Evolutionary conservation across 2,113 vertebrate genomes (phyloP), one percentile per base, ranked within the genome.

Genomic region (Rhegmatorhina hoffmannsi): DNA sequence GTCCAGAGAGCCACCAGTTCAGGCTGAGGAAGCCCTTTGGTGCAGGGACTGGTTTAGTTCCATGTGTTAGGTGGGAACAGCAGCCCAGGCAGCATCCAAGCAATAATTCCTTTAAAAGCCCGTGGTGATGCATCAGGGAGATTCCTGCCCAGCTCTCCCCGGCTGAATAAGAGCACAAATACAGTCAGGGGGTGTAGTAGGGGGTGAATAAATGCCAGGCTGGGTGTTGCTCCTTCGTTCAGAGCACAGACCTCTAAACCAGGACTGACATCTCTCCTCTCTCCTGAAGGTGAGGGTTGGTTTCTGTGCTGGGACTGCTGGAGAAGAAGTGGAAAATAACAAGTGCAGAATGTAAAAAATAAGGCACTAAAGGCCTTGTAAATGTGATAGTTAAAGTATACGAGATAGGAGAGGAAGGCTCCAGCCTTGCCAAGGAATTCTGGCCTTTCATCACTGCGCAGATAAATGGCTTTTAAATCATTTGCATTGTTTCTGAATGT

Each of bases 311-410:
- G 2, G 19, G 46, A 19, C 78, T 52, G 64, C 63, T 92, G 85
- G 75, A 92, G 38, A 31, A 81, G 50, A 96, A 92, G 44, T 86
- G 92, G 92, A 97, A 97, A 97, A 93, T 80, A 94, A 76, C 75
- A 91, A 93, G 89, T 75, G 43, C 34, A 62, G 73, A 80, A 91
- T 60, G 88, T 95, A 76, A 95, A 94, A 87, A 36, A 19, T 56
- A 86, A 92, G 73, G 82, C 91, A 85, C 56, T 95, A 73, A 73
- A 92, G 93, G 82, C 82, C 75, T 68, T 82, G 89, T 96, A 96
- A 97, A 97, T 80, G 85, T 77, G 92, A 87, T 76, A 92, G 94
- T 96, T 95, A 95, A 96, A 95, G 47, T 96, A 96, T 91, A 96
- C n/a, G 33, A 95, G 80, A 95, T 96, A 93, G 18, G 52, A 95